Evolutionary conservation across 2,888 invertebrate species (phyloP).

Genomic region (Drosophila anceps): DNA sequence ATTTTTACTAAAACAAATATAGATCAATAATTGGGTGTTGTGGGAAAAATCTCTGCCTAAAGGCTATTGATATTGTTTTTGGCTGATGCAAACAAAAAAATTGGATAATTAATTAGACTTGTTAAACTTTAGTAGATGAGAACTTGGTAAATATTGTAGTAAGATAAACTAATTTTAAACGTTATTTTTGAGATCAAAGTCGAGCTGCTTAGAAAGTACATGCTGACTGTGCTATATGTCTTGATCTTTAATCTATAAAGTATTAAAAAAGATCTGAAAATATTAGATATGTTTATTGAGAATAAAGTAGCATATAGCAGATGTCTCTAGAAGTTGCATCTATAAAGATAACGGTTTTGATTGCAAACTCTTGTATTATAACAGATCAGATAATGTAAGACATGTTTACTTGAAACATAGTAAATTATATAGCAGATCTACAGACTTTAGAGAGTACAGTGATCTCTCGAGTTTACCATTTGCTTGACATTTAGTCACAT

Average conservation of each 20-base stretch:
- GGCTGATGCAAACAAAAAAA: background rate
- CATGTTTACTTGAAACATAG: background rate
- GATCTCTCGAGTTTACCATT: background rate
- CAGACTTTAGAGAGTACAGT: background rate
- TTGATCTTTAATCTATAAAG: background rate
- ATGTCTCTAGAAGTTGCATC: background rate
- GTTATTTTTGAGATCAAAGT: too few species aligned
- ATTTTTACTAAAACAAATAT: background rate
- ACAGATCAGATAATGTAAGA: background rate
- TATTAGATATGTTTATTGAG: background rate
- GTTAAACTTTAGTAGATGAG: too few species aligned
- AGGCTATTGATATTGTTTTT: background rate
- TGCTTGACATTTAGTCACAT: background rate
- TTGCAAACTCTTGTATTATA: background rate
- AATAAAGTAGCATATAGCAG: background rate
- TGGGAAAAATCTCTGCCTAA: background rate
- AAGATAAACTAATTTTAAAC: background rate
- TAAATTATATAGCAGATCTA: background rate
- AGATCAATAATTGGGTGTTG: conserved; percentile 1
- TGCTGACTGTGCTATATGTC: background rate
- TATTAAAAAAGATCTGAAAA: too few species aligned
- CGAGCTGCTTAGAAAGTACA: background rate
- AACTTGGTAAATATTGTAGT: background rate
- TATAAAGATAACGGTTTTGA: background rate
- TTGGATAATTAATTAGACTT: background rate